These are phyloP conservation scores for Drosophila mettleri DNA, from an alignment of 2,888 invertebrate genomes.

Conservation along the genomic window DNA sequence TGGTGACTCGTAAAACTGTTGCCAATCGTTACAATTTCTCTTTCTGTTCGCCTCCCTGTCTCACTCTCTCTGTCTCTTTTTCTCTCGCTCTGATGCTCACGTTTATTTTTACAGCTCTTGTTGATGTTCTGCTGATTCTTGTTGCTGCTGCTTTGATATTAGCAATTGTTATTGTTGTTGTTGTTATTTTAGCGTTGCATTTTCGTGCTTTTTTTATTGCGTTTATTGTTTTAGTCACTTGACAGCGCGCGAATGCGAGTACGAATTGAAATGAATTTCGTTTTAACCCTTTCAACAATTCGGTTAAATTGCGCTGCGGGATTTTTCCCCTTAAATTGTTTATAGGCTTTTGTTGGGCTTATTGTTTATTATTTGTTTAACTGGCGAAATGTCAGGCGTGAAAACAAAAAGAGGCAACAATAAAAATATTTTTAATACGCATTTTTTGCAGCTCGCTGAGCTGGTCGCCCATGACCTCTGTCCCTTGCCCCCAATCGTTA, in stretches of 20 bases:
- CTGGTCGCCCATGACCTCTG: neutral
- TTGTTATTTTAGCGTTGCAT: conserved; percentile 27
- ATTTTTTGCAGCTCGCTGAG: conserved; percentile 42
- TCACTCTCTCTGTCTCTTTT: neutral
- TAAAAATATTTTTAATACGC: conserved; percentile 60
- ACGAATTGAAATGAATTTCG: conserved; percentile 31
- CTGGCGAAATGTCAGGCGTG: conserved; percentile 44
- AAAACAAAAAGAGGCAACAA: conserved; percentile 41
- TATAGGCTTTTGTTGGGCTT: conserved; percentile 55
- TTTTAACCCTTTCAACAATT: conserved; percentile 32
- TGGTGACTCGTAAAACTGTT: conserved; percentile 75
- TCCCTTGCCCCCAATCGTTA: conserved; percentile 20
- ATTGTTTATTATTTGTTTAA: conserved; percentile 57
- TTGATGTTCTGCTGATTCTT: conserved; percentile 55
- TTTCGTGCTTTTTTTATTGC: conserved; percentile 26
- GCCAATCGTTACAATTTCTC: conserved; percentile 60
- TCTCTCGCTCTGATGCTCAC: neutral
- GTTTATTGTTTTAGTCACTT: conserved; percentile 75
- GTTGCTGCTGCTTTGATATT: conserved; percentile 44
- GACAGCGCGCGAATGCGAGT: conserved; percentile 48
- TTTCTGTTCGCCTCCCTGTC: neutral
- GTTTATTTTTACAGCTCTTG: conserved; percentile 38
- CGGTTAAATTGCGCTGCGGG: conserved; percentile 27
- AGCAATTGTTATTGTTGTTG: conserved; percentile 15
- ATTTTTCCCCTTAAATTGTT: conserved; percentile 43